Evolutionary conservation across 2,797 vertebrate species (phyloP).

Genomic region (Enteromius anoplus): DNA sequence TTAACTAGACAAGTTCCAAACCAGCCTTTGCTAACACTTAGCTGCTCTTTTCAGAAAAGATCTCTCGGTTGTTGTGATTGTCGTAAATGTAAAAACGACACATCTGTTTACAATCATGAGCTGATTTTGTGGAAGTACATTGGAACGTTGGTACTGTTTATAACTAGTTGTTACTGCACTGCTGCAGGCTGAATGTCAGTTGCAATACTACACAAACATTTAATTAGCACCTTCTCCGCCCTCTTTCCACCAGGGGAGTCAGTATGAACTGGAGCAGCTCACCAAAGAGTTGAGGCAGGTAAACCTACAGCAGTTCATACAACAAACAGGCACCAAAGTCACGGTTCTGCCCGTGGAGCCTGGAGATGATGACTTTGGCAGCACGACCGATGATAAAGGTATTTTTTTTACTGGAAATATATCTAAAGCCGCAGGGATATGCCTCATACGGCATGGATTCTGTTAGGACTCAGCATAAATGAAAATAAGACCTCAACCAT

Average conservation of each 20-base stretch:
- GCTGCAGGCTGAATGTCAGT: slow-evolving; percentile 1
- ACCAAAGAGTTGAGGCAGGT: slow-evolving; percentile 98
- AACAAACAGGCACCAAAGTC: slow-evolving; percentile 96
- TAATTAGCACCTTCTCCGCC: slow-evolving; percentile 21
- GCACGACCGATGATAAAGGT: slow-evolving; percentile 72
- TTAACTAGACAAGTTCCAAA: neutral
- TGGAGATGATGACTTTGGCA: slow-evolving; percentile 79
- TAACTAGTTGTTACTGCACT: slow-evolving; percentile 11
- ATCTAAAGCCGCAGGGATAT: neutral
- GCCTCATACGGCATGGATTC: neutral
- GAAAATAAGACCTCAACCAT: slow-evolving; percentile 2
- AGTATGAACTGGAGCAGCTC: slow-evolving; percentile 93
- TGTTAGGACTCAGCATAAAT: neutral
- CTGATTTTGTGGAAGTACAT: neutral
- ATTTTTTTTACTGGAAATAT: neutral
- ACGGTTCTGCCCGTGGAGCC: slow-evolving; percentile 94
- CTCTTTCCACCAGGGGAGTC: slow-evolving; percentile 83
- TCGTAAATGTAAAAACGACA: neutral
- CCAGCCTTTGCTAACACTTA: neutral
- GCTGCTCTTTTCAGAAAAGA: neutral
- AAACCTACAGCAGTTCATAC: slow-evolving; percentile 98
- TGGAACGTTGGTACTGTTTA: slow-evolving; percentile 6
- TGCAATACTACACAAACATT: slow-evolving; percentile 17
- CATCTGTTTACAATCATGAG: slow-evolving; percentile 15
- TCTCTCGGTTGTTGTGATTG: neutral